These are phyloP conservation scores for Pangasianodon gigas DNA, from an alignment of 2,113 vertebrate species.

Conservation along the genomic window DNA sequence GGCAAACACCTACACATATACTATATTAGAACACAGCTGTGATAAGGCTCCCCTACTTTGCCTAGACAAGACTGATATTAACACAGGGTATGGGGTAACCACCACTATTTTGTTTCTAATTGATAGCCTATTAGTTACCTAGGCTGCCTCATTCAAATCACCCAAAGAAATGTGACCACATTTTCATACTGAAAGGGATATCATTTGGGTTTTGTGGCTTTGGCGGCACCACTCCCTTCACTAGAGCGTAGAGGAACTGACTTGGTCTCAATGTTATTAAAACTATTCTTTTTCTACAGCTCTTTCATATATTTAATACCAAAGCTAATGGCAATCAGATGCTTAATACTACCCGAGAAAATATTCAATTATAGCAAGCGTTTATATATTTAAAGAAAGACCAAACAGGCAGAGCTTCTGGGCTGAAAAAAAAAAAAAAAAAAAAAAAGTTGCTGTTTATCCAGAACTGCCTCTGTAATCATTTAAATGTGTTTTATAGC, in stretches of 20 bases:
- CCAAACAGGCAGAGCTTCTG: conserved; percentile 24
- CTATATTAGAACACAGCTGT: background rate
- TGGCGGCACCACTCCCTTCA: conserved; percentile 12
- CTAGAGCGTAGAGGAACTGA: conserved; percentile 28
- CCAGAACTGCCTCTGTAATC: background rate
- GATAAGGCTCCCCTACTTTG: background rate
- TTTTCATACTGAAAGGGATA: conserved; percentile 51
- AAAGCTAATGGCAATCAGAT: conserved; percentile 51
- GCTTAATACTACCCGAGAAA: conserved; percentile 26
- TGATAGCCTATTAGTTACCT: conserved; percentile 28
- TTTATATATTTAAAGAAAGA: conserved; percentile 20
- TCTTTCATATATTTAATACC: conserved; percentile 36
- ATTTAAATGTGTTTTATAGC: conserved; percentile 8
- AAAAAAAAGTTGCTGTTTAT: background rate
- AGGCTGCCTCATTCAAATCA: conserved; percentile 48
- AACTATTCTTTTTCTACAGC: conserved; percentile 33
- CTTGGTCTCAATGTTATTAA: conserved; percentile 39
- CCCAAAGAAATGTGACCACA: conserved; percentile 22
- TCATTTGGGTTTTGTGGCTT: conserved; percentile 43
- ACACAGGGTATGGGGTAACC: background rate
- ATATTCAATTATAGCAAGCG: conserved; percentile 29
- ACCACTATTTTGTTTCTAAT: background rate
- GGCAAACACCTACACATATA: background rate
- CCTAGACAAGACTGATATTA: background rate
- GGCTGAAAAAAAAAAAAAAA: background rate